Base-by-base conservation (phyloP, 2,113 vertebrate species). In the Phocoena phocoena region DNA sequence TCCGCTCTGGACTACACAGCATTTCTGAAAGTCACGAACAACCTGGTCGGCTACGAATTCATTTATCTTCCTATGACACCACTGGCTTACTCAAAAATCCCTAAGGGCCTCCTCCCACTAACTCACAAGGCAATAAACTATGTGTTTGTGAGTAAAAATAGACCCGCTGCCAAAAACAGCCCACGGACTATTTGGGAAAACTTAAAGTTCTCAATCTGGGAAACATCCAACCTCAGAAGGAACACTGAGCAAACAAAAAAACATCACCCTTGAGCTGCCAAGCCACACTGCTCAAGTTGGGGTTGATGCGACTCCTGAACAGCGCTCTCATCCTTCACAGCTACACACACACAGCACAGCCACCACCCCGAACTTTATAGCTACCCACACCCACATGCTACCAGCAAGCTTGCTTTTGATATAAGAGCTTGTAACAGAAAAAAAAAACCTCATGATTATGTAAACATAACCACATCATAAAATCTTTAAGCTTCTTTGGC, bases 71-170 rank as follows among this genome's bases (percentile, higher is more conserved):
- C 83, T 86, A 31, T 83, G 94, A 93, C 94, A 96, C 74, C 36
- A 86, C 25, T 62, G 1, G 25, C 74, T 97, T 94, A 97, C 90
- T 90, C 90, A 96, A 74, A 95, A 96, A 36, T 87, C 94, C 85
- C 87, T n/a, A 67, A 36, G 26, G 92, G 70, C 96, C 84, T 95
- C 94, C 80, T 94, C 88, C 94, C 86, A 93, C 94, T 86, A 96
- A 96, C 95, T 96, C 90, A 70, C 53, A 95, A 96, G 94, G 96
- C 92, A 96, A 96, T 90, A 94, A 95, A 93, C 92, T 87, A 73
- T 60, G 96, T 58, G 55, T 97, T 53, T 77, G 53, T 47, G 77
- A 95, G 65, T 95, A 97, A 96, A 97, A 98, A 97, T 95, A 98
- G 96, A 96, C 25, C 47, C 5, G 38, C 36, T 85, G 53, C 76